phyloP scores from a whole-genome alignment of 2,888 invertebrate genomes.

The Drosophila heteroneura region DNA sequence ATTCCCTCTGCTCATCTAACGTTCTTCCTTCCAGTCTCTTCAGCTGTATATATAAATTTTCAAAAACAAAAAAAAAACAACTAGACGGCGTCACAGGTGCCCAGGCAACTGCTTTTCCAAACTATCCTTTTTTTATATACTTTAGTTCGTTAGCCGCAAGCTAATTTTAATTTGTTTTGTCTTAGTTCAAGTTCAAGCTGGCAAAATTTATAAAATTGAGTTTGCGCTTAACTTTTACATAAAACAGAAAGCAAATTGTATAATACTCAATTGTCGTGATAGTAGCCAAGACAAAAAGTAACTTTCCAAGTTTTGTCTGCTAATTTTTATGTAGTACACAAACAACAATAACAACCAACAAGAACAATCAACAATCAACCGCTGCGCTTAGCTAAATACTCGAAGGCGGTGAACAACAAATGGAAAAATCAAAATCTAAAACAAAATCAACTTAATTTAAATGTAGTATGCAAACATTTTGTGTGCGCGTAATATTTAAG shows the following conservation, averaged over 20 bases:
- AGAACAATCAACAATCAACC: slow-evolving; percentile 23
- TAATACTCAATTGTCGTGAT: slow-evolving; percentile 85
- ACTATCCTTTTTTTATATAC: slow-evolving; percentile 43
- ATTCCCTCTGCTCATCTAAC: background rate
- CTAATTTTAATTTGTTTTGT: slow-evolving; percentile 50
- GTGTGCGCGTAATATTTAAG: slow-evolving; percentile 66
- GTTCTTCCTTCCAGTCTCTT: slow-evolving; percentile 63
- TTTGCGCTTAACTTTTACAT: slow-evolving; percentile 32
- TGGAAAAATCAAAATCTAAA: slow-evolving; percentile 24
- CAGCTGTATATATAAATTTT: slow-evolving; percentile 79
- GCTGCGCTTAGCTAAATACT: slow-evolving; percentile 45
- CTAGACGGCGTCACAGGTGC: slow-evolving; percentile 39
- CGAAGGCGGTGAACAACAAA: slow-evolving; percentile 17
- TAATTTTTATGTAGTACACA: slow-evolving; percentile 57
- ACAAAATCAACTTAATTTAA: slow-evolving; percentile 49
- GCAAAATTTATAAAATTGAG: slow-evolving; percentile 15
- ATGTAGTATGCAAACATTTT: slow-evolving; percentile 47
- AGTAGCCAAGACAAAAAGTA: slow-evolving; percentile 74
- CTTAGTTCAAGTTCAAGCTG: slow-evolving; percentile 37
- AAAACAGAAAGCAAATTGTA: slow-evolving; percentile 48
- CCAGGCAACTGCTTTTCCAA: slow-evolving; percentile 37
- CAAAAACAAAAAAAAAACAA: slow-evolving; percentile 17
- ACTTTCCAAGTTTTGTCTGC: slow-evolving; percentile 70
- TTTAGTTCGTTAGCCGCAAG: slow-evolving; percentile 60
- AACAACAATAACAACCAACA: slow-evolving; percentile 27